Evolutionary conservation across 53 echinoderm and acorn worm species (phyloP).

Genomic region (Stichopus horrens): DNA sequence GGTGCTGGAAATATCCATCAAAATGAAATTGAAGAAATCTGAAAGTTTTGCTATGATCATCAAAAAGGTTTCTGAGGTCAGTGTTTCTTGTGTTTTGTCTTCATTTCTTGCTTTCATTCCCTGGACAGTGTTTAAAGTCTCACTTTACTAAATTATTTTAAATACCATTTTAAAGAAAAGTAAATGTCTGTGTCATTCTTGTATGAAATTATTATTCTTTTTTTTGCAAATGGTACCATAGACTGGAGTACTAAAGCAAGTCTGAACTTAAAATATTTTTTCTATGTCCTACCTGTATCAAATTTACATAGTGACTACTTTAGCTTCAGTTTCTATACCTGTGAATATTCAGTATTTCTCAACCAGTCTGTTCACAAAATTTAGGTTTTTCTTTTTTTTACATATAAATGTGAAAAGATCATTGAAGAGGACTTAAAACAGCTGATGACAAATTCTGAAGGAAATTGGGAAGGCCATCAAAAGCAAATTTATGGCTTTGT

Average conservation of each 20-base stretch:
- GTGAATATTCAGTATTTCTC: too few relatives aligned
- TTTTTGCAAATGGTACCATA: too few relatives aligned
- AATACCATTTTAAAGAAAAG: too few relatives aligned
- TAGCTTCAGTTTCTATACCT: too few relatives aligned
- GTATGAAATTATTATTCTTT: too few relatives aligned
- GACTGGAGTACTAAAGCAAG: too few relatives aligned
- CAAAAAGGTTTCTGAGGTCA: not conserved
- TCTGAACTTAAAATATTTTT: too few relatives aligned
- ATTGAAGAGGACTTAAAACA: slow-evolving; percentile 10
- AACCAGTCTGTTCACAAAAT: too few relatives aligned
- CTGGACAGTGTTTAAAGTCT: not conserved
- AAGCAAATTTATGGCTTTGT: not conserved
- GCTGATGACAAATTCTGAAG: not conserved
- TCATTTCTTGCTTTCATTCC: not conserved
- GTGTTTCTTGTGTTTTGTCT: too few relatives aligned
- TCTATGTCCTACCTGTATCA: too few relatives aligned
- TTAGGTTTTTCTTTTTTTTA: not conserved
- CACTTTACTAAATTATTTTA: not conserved
- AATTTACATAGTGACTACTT: too few relatives aligned
- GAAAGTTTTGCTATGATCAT: not conserved
- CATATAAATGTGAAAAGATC: not conserved
- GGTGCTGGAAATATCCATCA: not conserved
- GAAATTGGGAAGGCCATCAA: slow-evolving; percentile 4
- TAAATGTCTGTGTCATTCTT: too few relatives aligned
- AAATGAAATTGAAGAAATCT: not conserved